Evolutionary conservation across 2,113 vertebrate species (phyloP), one percentile per base, ranked within the genome.

Genomic region (Calidris pygmaea): DNA sequence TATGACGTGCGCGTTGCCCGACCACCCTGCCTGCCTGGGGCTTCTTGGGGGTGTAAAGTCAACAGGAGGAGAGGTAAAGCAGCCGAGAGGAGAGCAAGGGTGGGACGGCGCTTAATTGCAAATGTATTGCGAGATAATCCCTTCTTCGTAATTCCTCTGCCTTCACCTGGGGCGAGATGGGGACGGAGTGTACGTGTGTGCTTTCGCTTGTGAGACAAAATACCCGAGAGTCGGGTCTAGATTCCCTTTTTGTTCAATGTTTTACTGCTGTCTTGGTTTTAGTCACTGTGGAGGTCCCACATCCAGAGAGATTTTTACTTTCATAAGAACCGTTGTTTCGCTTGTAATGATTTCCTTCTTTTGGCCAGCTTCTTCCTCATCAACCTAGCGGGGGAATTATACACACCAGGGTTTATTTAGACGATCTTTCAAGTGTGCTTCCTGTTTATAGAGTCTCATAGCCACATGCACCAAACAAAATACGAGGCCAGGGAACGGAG

Each of bases 401-500:
- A 87, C 67, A 95, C 80, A 92, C 17, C 50, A 79, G 58, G 12
- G 37, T 96, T 95, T 97, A 93, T 96, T 97, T 96, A 95, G 94
- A 76, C 79, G 58, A 89, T 73, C 74, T 91, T 94, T 85, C 48
- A 92, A 95, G 80, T 87, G 58, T 95, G 39, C 74, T 95, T 97
- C 95, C 96, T 97, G 96, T 96, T 97, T 97, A 96, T 66, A 91
- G 73, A 68, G 53, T 75, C 43, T 78, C 71, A 66, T 79, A 95
- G 26, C 66, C 53, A 73, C 76, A 86, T 53, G 56, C 45, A 92
- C 45, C 66, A 96, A 94, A 93, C 32, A 89, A 93, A 87, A 53
- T 24, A 48, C 1, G 58, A 91, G 45, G 84, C 71, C 58, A 62
- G 58, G 50, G 80, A 76, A 37, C 3, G 7, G 43, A 79, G 80